These are phyloP conservation scores for Vireo altiloquus DNA, from an alignment of 2,113 vertebrate genomes.

Conservation along the genomic window DNA sequence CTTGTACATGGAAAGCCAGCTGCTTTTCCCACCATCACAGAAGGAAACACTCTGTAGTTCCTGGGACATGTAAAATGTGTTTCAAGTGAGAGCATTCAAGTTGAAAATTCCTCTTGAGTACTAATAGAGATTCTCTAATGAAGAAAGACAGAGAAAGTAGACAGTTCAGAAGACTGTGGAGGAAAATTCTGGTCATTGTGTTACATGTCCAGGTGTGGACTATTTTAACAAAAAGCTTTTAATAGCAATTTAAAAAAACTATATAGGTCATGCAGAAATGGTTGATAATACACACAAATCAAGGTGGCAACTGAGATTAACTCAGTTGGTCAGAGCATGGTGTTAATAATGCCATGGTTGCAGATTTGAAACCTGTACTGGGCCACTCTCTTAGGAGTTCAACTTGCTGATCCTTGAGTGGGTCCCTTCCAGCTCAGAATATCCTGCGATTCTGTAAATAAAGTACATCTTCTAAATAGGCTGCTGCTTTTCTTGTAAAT, in stretches of 20 bases:
- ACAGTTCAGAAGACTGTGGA: background rate
- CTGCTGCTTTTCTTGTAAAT: background rate
- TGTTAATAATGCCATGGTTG: background rate
- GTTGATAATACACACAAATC: background rate
- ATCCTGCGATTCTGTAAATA: background rate
- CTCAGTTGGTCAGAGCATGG: background rate
- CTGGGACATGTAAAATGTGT: background rate
- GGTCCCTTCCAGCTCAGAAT: background rate
- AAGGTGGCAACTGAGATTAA: background rate
- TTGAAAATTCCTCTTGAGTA: background rate
- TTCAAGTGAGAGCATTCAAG: background rate
- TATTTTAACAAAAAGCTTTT: background rate
- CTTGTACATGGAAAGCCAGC: background rate
- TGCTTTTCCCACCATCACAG: background rate
- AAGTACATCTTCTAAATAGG: background rate
- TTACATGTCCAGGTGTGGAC: background rate
- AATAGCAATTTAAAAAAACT: background rate
- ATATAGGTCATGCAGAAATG: background rate
- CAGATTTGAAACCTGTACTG: background rate
- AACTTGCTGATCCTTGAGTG: fast-evolving
- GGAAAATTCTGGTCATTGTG: background rate
- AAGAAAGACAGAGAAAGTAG: background rate
- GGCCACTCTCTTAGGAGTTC: background rate
- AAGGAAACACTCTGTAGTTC: background rate
- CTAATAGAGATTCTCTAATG: background rate